phyloP scores from a whole-genome alignment of 2,888 invertebrate species.

The Ecliptopera silaceata region DNA sequence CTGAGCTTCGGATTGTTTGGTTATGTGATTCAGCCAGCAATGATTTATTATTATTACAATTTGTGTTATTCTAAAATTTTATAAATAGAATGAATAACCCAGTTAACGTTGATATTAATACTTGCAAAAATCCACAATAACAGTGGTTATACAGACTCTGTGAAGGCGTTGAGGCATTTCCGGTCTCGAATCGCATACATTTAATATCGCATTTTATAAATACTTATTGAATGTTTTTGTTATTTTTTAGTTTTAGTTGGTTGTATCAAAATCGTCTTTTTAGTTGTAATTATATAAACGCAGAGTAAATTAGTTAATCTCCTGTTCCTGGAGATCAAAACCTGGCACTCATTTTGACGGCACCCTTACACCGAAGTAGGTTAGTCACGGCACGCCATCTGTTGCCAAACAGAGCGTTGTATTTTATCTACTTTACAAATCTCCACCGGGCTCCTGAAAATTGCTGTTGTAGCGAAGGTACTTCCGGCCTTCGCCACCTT shows the following conservation, averaged over 20 bases:
- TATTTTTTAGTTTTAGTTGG: too few relatives aligned
- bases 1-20: slow-evolving; percentile 4
- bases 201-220: too few relatives aligned
- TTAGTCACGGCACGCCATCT: slow-evolving; percentile 6
- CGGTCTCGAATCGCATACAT: too few relatives aligned
- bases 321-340: too few relatives aligned
- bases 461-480: slow-evolving; percentile 12
- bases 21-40: slow-evolving; percentile 1
- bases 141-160: too few relatives aligned
- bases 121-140: too few relatives aligned
- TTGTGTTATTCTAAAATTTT: not conserved
- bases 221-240: too few relatives aligned
- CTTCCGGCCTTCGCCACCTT: slow-evolving; percentile 15
- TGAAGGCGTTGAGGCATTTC: too few relatives aligned
- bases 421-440: slow-evolving; percentile 30
- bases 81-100: not conserved
- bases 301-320: too few relatives aligned
- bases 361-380: not conserved
- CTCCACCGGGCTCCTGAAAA: slow-evolving; percentile 27
- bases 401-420: slow-evolving; percentile 5
- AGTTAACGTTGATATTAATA: not conserved
- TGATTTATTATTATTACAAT: not conserved
- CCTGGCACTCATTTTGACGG: not conserved
- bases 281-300: too few relatives aligned
- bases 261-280: too few relatives aligned